Base-by-base conservation (phyloP, 2,888 invertebrate genomes). In the Hyalella azteca region DNA sequence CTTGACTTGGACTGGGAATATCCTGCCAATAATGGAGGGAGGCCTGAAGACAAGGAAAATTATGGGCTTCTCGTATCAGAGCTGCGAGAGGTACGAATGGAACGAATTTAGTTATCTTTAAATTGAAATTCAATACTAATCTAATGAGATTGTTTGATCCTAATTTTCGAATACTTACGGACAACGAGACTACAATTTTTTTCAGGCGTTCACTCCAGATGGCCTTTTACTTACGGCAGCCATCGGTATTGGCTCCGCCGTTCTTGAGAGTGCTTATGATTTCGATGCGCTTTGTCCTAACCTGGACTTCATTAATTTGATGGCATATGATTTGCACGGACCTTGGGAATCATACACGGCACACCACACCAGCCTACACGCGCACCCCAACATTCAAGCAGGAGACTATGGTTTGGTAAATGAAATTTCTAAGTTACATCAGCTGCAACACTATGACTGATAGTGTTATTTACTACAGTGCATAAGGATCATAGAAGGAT, bases 301-400 rank as follows among this genome's bases (percentile, higher is more conserved):
- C 86, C 89, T 95, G 79, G 95, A 96, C 87, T 91, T 92, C 80
- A 90, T 95, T 48, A 94, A 95, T 86, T 91, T 95, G 87, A 95
- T 95, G 95, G 93, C 93, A 82, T 96, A 96, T 87, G 95, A 96
- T 88, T 95, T 95, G 87, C 94, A 95, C 85, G 95, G 95, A 0
- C 91, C 93, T 7, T 95, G 95, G 95, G 93, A 95, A 85, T 89
- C 89, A 0, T 89, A 89, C 81, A 91, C 94, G 0, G 93, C 93
- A 0, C 92, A 94, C 13, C 95, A 95, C 87, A 93, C 95, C 0
- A 95, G 95, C 0, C 86, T 96, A 9, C 89, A 85, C 78, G 40
- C 79, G 1, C 60, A 83, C 26, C 79, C 82, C 5, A 81, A 88
- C 39, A 90, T 84, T 49, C 32, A 78, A n/a, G 84, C 80, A 32